Evolutionary conservation across 1,140 invertebrate genomes (phyloP), one percentile per base, ranked within the genome.

Genomic region (Hormaphis cornu): DNA sequence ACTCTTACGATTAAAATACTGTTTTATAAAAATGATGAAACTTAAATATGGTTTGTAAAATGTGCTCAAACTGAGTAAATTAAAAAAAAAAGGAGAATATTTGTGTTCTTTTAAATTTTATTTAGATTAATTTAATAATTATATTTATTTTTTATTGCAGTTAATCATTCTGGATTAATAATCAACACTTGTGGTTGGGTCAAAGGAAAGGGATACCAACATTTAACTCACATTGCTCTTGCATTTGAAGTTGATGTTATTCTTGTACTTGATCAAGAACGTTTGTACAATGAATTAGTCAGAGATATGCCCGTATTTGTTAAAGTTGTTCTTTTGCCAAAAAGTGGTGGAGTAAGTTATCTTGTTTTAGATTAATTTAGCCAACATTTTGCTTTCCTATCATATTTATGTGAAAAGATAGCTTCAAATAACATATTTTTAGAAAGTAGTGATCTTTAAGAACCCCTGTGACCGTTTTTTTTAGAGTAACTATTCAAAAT

Each of bases 121-220:
- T 28, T 46, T 18, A 20, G 7, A 20, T 53, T 44, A 3, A 44
- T 18, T 50, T 69, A n/a, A 28, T 26, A n/a, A 54, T 42, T 44
- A 44, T n/a, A 35, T 63, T 8, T 40, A 71, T 14, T 74, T 72
- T 79, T 78, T 74, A 76, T 79, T 80, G 12, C 76, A 89, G 89
- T 89, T 0, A 88, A 89, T 76, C 82, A 83, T 46, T 96, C 94
- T 30, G 97, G 97, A n/a, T 89, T 93, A 1, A 87, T 99, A 37
- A 95, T 99, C 58, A 99, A 99, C 77, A 99, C 97, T 0, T 96
- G 94, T 76, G 96, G 96, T 1, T 99, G 95, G 95, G 87, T 98
- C 0, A 94, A 95, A 80, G 90, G 86, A 1, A 87, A 86, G 8
- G 94, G 93, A 0, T 95, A 94, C 76, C 87, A 88, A 75, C 81